Evolutionary conservation across 2,888 invertebrate genomes (phyloP), one percentile per base, ranked within the genome.

Genomic region (Bimastos eiseni): DNA sequence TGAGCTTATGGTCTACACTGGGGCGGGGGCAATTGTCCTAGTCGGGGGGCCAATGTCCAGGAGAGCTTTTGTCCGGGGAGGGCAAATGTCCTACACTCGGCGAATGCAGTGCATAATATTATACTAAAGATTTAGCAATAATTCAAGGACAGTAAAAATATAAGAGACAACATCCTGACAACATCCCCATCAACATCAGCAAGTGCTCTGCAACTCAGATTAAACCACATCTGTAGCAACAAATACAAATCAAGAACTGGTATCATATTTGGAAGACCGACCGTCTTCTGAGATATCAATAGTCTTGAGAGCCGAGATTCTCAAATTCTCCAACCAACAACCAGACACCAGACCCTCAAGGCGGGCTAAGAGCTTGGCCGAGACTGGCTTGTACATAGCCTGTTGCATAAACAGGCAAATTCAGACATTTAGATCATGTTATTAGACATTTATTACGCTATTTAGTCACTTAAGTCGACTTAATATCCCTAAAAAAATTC

Each of bases 271-370:
- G n/a, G 30, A 30, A 8, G 37, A 86, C 86, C 21, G 34, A 86
- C 86, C 86, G 24, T 86, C 36, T 86, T 86, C 86, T 36, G 86
- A 86, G 17, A 36, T 17, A 36, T 36, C 86, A 34, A 86, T 86
- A 21, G 86, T 86, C 37, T 24, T 86, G 86, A 86, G 86, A 86
- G 86, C 86, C n/a, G 86, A 34, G 37, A 86, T 86, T 86, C 86
- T 86, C 86, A 36, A 36, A 19, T 34, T 34, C 86, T 86, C 86
- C 1, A 19, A 36, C 86, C 86, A 86, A 34, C 6, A 36, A 36
- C 86, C 86, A 34, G 34, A 6, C 86, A 86, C 36, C 13, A 86
- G 86, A 34, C 37, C 37, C 21, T 86, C 86, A 34, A 86, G 86
- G 17, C 86, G 86, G n/a, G 86, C 86, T 36, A 36, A 37, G 19